Evolutionary conservation across 2,888 invertebrate species (phyloP).

Genomic region (Drosophila mimetica): DNA sequence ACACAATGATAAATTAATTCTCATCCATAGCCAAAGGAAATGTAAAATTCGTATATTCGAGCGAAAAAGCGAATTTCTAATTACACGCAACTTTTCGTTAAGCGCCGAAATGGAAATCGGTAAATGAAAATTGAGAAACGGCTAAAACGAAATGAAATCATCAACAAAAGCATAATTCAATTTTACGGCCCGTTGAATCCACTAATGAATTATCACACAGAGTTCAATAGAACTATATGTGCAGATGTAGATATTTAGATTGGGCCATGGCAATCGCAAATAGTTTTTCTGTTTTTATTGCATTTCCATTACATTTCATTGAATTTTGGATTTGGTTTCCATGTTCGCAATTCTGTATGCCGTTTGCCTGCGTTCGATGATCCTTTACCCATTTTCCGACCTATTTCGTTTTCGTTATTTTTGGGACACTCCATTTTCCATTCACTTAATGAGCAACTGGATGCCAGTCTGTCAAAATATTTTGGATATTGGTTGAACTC

Average conservation of each 20-base stretch:
- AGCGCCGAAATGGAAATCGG: conserved; percentile 26
- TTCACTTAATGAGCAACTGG: conserved; percentile 70
- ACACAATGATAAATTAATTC: not conserved
- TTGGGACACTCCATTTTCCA: conserved; percentile 19
- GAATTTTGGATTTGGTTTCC: conserved; percentile 28
- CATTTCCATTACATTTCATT: conserved; percentile 67
- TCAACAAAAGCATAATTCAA: conserved; percentile 76
- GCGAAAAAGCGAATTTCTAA: conserved; percentile 38
- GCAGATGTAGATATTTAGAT: conserved; percentile 5
- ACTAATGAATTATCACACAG: conserved; percentile 70
- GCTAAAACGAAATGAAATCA: conserved; percentile 59
- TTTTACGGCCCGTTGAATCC: conserved; percentile 73
- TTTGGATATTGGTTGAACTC: not conserved
- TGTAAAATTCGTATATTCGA: not conserved
- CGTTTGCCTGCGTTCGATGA: conserved; percentile 10
- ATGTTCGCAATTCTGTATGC: conserved; percentile 11
- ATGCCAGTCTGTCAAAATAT: conserved; percentile 55
- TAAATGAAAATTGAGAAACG: conserved; percentile 53
- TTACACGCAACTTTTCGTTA: conserved; percentile 39
- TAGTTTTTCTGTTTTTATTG: conserved; percentile 55
- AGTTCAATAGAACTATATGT: conserved; percentile 35
- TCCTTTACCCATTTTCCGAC: conserved; percentile 2
- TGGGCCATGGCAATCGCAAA: conserved; percentile 17
- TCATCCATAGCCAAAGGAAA: not conserved
- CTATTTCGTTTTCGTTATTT: conserved; percentile 25